Evolutionary conservation across 2,113 vertebrate genomes (phyloP).

Genomic region (Calypte anna): DNA sequence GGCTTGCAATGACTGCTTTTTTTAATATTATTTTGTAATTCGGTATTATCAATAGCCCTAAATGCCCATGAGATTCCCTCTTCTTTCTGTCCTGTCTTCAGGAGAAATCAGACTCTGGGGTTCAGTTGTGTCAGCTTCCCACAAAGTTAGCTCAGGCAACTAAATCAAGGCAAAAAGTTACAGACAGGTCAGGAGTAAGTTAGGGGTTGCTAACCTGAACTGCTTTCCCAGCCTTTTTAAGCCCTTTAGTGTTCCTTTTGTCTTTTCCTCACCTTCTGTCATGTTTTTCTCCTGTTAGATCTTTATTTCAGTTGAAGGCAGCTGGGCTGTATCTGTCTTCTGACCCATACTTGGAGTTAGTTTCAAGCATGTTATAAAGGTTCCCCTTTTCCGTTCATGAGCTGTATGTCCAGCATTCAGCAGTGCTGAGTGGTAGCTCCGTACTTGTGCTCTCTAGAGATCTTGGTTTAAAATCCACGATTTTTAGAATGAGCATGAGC

Average conservation of each 20-base stretch:
- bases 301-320: slow-evolving; percentile 59
- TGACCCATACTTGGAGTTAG: slow-evolving; percentile 20
- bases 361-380: slow-evolving; percentile 41
- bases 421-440: slow-evolving; percentile 22
- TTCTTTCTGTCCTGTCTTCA: neutral
- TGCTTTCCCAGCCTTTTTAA: slow-evolving; percentile 43
- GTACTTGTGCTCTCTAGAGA: neutral
- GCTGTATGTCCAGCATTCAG: neutral
- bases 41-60: neutral
- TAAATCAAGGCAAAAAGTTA: slow-evolving; percentile 64
- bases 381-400: slow-evolving; percentile 31
- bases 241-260: slow-evolving; percentile 47
- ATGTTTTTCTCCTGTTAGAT: slow-evolving; percentile 51
- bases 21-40: neutral
- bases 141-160: slow-evolving; percentile 64
- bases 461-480: slow-evolving; percentile 5
- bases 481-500: neutral
- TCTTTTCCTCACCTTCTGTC: slow-evolving; percentile 46
- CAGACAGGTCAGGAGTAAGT: slow-evolving; percentile 58
- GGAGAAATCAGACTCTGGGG: slow-evolving; percentile 6
- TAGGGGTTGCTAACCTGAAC: slow-evolving; percentile 61
- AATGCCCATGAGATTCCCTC: neutral
- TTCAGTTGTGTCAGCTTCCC: slow-evolving; percentile 54
- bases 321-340: slow-evolving; percentile 38
- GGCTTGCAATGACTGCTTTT: neutral